Base-by-base conservation (phyloP, 2,888 invertebrate species). In the Brachyptera putata region DNA sequence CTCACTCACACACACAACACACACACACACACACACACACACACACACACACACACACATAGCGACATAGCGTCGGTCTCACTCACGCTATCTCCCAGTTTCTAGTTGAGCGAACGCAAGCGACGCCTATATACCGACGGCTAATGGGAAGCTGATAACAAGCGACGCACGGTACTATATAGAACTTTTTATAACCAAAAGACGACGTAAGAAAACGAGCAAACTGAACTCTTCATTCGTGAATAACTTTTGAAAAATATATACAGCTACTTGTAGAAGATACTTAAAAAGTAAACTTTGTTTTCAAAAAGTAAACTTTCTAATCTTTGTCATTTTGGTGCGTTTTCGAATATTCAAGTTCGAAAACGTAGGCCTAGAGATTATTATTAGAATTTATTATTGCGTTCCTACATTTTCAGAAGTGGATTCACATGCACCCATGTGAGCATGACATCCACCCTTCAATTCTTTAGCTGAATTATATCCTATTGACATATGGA, bases 121-220 rank as follows among this genome's bases (percentile, higher is more conserved):
- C 56, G 48, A 3, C 56, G 11, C 39, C 18, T 9, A 18, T n/a
- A n/a, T 18, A 22, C 57, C 60, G 48, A 24, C 48, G 30, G 46
- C 36, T 58, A 62, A 62, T 62, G 61, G 61, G 55, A 62, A 59
- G 39, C 59, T 62, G 59, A 62, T 62, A 62, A 62, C 25, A 25
- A 55, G 41, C 26, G 24, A 14, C 49, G 39, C 58, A 5, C 21
- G n/a, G 34, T 14, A 39, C 41, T 22, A 57, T n/a, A n/a, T n/a
- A 13, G 16, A 37, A 37, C 37, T 37, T 37, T 37, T 37, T 37
- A 37, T 37, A 13, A 16, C 37, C 16, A 16, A 37, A 37, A 37
- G 16, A 50, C 49, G 58, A 58, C 49, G 48, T 48, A 46, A 48
- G 30, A 30, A 50, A 46, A 36, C 50, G 30, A 48, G 36, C 26